Conservation (phyloP, 2,797 vertebrate species). For the Acrossocheilus wenchowensis region DNA sequence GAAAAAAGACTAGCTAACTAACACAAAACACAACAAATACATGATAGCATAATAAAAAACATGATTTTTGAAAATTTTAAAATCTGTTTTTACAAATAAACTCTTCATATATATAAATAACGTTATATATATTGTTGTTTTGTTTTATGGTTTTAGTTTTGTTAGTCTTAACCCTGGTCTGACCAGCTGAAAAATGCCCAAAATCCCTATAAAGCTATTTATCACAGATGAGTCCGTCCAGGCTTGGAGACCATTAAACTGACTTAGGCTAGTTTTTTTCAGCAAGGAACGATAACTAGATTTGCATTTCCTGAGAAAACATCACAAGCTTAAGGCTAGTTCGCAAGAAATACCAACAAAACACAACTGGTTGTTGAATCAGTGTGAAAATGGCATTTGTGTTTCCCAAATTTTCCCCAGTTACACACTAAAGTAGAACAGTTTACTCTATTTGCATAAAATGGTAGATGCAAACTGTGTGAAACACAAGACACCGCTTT, state of each 20-base stretch:
- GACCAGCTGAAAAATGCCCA: not conserved
- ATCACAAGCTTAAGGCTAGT: not conserved
- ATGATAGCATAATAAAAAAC: too few species aligned
- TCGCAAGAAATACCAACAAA: not conserved
- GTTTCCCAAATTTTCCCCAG: not conserved
- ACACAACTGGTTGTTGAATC: not conserved
- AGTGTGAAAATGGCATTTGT: not conserved
- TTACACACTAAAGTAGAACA: not conserved
- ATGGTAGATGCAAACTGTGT: not conserved
- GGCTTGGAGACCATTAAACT: not conserved
- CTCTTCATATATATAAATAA: too few species aligned
- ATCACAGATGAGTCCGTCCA: not conserved
- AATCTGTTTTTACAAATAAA: too few species aligned
- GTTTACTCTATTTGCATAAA: not conserved
- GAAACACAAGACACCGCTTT: not conserved
- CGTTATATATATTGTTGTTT: too few species aligned
- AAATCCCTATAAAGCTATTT: not conserved
- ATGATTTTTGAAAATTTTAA: too few species aligned
- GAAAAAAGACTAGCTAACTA: too few species aligned
- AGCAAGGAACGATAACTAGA: not conserved
- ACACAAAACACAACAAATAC: too few species aligned
- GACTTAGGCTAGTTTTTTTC: not conserved
- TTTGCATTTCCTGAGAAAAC: not conserved
- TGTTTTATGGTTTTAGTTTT: not conserved
- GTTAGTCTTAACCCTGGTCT: not conserved